Evolutionary conservation across 2,113 vertebrate species (phyloP).

Genomic region (Nymphicus hollandicus): DNA sequence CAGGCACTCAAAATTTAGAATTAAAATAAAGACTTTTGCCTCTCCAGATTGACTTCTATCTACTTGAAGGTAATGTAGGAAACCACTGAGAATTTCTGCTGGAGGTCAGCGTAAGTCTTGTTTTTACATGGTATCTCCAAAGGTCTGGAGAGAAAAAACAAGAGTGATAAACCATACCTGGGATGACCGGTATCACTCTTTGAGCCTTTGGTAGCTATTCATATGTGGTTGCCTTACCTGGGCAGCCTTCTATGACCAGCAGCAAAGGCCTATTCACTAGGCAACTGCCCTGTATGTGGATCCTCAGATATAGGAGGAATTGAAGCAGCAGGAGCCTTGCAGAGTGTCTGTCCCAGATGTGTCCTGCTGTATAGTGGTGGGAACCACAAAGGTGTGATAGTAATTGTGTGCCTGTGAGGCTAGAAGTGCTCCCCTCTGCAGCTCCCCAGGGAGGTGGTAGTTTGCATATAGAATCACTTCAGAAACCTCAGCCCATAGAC

Average conservation of each 20-base stretch:
- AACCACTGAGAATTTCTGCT: background rate
- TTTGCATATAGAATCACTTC: background rate
- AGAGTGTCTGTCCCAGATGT: background rate
- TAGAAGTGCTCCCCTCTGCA: background rate
- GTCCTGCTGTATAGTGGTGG: background rate
- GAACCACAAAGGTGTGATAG: background rate
- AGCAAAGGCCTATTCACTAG: background rate
- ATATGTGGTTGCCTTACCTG: background rate
- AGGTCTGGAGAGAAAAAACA: background rate
- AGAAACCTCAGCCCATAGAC: background rate
- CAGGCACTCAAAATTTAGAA: background rate
- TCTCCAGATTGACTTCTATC: background rate
- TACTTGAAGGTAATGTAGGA: background rate
- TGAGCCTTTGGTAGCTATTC: background rate
- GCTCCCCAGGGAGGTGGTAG: background rate
- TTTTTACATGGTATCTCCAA: background rate
- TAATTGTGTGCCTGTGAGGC: background rate
- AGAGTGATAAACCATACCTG: background rate
- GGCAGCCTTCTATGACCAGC: background rate
- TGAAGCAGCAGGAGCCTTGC: background rate
- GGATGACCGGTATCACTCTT: background rate
- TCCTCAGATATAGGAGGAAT: background rate
- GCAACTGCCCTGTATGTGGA: background rate
- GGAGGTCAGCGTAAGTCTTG: accelerated
- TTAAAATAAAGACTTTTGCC: background rate